These are phyloP conservation scores for Nannospalax galili DNA, from an alignment of 2,113 vertebrate species.

Conservation along the genomic window DNA sequence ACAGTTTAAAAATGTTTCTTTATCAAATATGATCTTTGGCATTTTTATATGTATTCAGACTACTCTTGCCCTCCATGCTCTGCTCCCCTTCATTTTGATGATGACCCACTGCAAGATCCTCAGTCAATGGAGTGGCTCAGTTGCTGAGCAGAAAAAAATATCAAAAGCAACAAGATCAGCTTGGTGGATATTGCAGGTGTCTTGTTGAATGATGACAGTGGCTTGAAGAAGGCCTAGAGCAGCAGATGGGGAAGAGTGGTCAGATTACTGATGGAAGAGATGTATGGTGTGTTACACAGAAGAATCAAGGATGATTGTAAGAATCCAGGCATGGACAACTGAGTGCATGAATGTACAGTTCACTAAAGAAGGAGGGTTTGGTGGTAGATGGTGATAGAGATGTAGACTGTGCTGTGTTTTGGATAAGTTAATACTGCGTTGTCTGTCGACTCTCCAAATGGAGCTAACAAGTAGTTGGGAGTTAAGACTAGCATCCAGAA, in stretches of 20 bases:
- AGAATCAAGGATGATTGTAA: background rate
- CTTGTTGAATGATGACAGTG: background rate
- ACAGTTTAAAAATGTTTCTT: too few species aligned
- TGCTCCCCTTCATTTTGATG: background rate
- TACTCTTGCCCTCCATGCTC: too few species aligned
- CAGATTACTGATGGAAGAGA: too few species aligned
- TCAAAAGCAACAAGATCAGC: background rate
- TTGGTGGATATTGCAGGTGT: background rate
- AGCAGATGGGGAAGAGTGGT: background rate
- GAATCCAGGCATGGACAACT: background rate
- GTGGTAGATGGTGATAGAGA: background rate
- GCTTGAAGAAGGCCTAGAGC: background rate
- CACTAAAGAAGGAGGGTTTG: background rate
- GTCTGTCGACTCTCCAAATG: background rate
- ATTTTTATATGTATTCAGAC: background rate
- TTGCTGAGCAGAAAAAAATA: background rate
- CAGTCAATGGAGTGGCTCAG: background rate
- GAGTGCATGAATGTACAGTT: too few species aligned
- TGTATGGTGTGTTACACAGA: too few species aligned
- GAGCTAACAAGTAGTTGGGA: background rate
- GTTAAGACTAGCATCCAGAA: background rate
- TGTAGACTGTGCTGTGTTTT: background rate
- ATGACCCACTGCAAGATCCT: background rate
- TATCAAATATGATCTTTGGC: background rate
- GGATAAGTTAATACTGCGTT: background rate